These are phyloP conservation scores for Synanthedon tipuliformis DNA, from an alignment of 2,888 invertebrate species.

Conservation along the genomic window DNA sequence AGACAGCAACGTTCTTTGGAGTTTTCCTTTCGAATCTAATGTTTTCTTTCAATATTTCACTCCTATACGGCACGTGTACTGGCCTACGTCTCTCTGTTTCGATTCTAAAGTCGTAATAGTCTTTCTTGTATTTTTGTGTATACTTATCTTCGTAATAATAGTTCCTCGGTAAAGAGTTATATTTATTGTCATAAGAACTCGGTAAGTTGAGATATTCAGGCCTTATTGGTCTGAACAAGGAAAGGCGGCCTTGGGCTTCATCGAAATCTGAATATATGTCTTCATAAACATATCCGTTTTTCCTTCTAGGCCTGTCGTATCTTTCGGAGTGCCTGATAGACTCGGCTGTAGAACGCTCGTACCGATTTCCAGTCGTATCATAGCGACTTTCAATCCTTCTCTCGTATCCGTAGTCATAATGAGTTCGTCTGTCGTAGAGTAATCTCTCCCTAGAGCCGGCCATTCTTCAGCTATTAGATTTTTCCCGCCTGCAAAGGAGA, in stretches of 20 bases:
- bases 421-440: conserved; percentile 46
- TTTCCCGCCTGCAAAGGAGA: conserved; percentile 25
- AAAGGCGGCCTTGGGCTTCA: conserved; percentile 57
- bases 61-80: conserved; percentile 5
- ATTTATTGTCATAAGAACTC: conserved; percentile 48
- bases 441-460: conserved; percentile 57
- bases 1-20: conserved; percentile 51
- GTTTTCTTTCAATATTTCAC: not conserved
- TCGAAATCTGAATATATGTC: conserved; percentile 65
- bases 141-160: conserved; percentile 45
- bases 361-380: not conserved
- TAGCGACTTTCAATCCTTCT: conserved; percentile 3
- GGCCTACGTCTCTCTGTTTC: conserved; percentile 29
- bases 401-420: conserved; percentile 30
- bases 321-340: conserved; percentile 9
- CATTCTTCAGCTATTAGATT: conserved; percentile 41
- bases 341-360: conserved; percentile 20
- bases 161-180: conserved; percentile 55
- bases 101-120: conserved; percentile 60
- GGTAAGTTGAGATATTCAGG: conserved; percentile 61
- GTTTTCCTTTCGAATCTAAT: conserved; percentile 2
- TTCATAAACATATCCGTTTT: conserved; percentile 62
- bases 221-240: conserved; percentile 59
- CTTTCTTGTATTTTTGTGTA: conserved; percentile 43
- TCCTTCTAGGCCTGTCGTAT: conserved; percentile 42